Evolutionary conservation across 2,113 vertebrate genomes (phyloP).

Genomic region (Edolisoma coerulescens): DNA sequence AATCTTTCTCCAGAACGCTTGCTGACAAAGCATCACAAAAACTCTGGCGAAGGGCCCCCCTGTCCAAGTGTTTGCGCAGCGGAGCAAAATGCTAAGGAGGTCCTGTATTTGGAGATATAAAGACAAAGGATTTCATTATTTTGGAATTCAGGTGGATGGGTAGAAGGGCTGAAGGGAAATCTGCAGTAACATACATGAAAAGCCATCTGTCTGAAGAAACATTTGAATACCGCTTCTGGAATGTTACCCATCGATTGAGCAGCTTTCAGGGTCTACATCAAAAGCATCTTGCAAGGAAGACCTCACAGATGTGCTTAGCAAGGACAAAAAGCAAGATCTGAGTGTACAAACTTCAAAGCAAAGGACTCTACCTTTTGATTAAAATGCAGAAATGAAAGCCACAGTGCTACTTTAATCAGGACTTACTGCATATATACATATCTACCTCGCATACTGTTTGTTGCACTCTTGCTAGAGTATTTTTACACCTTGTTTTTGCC

Average conservation of each 20-base stretch:
- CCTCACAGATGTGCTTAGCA: conserved; percentile 48
- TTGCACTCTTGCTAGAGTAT: conserved; percentile 72
- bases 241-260: conserved; percentile 24
- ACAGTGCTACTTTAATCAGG: conserved; percentile 65
- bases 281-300: conserved; percentile 53
- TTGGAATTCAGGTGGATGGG: conserved; percentile 1
- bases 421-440: conserved; percentile 60
- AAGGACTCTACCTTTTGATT: conserved; percentile 14
- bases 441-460: conserved; percentile 74
- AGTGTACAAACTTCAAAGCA: background rate
- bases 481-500: conserved; percentile 61
- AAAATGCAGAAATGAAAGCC: conserved; percentile 63
- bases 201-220: background rate
- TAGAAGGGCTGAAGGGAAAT: conserved; percentile 4
- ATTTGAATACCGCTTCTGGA: background rate
- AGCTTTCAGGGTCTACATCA: conserved; percentile 42
- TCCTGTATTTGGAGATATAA: conserved; percentile 27
- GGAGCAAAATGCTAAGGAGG: background rate
- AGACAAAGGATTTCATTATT: background rate
- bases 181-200: background rate
- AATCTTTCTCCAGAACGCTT: background rate
- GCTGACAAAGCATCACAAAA: conserved; percentile 3
- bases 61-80: background rate
- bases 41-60: background rate
- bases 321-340: conserved; percentile 28